phyloP scores from a whole-genome alignment of 2,113 vertebrate species.

The Pica pica region DNA sequence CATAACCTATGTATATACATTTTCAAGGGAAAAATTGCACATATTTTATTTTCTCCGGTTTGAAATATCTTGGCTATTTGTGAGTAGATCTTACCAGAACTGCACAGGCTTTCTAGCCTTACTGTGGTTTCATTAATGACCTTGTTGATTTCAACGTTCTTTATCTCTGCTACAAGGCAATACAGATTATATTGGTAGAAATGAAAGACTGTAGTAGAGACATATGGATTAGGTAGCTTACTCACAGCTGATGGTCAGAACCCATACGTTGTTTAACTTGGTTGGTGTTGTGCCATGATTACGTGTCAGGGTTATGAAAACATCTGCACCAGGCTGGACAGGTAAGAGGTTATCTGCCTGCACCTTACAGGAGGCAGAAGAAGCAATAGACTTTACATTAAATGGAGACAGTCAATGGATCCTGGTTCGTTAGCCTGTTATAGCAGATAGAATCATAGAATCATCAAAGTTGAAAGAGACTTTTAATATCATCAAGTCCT shows the following conservation, averaged over 20 bases:
- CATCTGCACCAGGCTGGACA: neutral
- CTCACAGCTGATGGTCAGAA: neutral
- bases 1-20: neutral
- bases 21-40: neutral
- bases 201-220: neutral
- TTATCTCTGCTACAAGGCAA: neutral
- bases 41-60: neutral
- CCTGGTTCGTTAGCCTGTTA: neutral
- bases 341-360: neutral
- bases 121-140: neutral
- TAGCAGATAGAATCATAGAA: neutral
- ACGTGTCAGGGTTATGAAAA: neutral
- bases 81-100: neutral
- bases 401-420: neutral
- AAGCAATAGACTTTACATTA: neutral
- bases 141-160: neutral
- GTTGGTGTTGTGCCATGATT: neutral
- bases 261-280: neutral
- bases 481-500: neutral
- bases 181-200: neutral
- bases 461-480: neutral
- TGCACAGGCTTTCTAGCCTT: neutral
- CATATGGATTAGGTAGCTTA: neutral
- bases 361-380: neutral
- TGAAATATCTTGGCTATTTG: neutral